phyloP scores from a whole-genome alignment of 2,888 invertebrate genomes.

The Sturmia bella region DNA sequence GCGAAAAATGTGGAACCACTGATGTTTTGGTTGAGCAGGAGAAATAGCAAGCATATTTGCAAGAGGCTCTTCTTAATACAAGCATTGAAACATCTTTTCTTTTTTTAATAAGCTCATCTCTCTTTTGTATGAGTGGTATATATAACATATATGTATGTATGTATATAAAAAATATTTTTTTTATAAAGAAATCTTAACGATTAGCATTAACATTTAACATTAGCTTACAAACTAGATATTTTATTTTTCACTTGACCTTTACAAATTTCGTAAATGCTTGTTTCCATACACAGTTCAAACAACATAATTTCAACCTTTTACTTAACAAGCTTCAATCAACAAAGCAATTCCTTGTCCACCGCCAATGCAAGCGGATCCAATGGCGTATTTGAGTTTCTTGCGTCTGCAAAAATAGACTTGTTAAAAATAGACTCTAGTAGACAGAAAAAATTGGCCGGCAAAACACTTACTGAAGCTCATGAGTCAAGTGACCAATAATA shows the following conservation, averaged over 20 bases:
- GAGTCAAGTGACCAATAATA: constrained; percentile 94
- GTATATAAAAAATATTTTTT: no score
- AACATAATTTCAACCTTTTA: constrained; percentile 22
- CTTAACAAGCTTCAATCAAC: constrained; percentile 87
- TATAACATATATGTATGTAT: no score
- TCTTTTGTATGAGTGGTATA: no score
- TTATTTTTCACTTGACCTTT: constrained; percentile 57
- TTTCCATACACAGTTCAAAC: constrained; percentile 41
- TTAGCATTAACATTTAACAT: no score
- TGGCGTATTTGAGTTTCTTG: constrained; percentile 90
- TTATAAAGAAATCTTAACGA: no score
- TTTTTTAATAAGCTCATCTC: no score
- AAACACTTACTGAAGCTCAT: constrained; percentile 90
- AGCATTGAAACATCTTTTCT: no score
- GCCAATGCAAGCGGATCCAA: constrained; percentile 99
- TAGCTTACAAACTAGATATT: constrained; percentile 2
- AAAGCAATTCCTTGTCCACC: constrained; percentile 99
- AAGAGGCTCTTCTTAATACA: no score
- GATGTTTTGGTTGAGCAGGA: background rate
- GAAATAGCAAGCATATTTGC: background rate
- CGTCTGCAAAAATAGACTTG: constrained; percentile 84
- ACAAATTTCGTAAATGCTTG: constrained; percentile 69
- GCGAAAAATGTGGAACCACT: no score
- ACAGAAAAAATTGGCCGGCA: background rate
- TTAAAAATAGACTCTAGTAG: no score